Base-by-base conservation (phyloP, 2,888 invertebrate genomes). In the Troides helena region DNA sequence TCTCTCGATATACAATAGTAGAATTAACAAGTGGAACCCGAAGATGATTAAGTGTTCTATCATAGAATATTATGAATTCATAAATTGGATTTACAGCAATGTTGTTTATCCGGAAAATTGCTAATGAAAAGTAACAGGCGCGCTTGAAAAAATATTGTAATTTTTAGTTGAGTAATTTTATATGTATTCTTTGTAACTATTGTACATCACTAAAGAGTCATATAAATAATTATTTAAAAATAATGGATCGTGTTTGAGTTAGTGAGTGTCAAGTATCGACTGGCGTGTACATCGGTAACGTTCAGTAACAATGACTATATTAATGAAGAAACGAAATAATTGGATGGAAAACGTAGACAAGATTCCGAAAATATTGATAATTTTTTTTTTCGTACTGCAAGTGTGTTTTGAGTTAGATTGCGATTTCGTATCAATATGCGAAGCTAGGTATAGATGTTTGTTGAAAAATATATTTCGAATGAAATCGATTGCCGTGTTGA, bases 361-460 rank as follows among this genome's bases (percentile, higher is more conserved):
- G 8, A 14, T 66, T 2, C 60, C 66, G 5, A 66, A 60, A 60
- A 14, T 60, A n/a, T 25, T 66, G 17, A 66, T 12, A 0, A 3
- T 5, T 5, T 60, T 50, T 30, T 66, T 66, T 21, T 23, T 60
- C 1, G 50, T 6, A 1, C 2, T 66, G 30, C 59, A 66, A 7
- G 25, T 66, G 18, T 61, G n/a, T 50, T 66, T 66, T n/a, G 66
- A 53, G 1, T 7, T 66, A 1, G 66, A 66, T 53, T 66, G 60
- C 18, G 66, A 53, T 21, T 30, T 66, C 36, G 14, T 60, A 46
- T 46, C 5, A 10, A 17, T 65, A 25, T 65, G n/a, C 6, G 23
- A 18, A 1, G 21, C 8, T 18, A 58, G 58, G 1, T 65, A 65
- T 65, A 56, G 65, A 5, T 25, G 7, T 5, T 23, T 39, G 25